A percentile compares a stretch with the other conserved stretches of the same genome.
Evolutionary conservation across 2,113 vertebrate genomes (phyloP).

Genomic region (Conger conger): DNA sequence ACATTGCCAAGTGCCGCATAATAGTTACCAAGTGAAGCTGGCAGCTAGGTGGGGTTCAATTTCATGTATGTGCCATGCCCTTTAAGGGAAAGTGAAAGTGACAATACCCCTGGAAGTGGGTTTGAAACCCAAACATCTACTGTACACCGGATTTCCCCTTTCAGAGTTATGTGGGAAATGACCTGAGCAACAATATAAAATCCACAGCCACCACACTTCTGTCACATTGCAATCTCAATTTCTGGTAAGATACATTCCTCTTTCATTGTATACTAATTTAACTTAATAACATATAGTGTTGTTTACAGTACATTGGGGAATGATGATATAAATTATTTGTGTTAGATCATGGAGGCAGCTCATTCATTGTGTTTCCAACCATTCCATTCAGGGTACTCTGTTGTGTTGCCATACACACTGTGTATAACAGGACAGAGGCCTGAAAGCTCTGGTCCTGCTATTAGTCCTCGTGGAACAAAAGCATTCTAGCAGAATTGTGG

Average conservation of each 20-base stretch:
- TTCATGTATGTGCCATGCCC: no score
- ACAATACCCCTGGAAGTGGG: no score
- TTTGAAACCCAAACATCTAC: background rate
- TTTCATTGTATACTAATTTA: background rate
- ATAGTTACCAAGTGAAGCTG: no score
- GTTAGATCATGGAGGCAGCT: background rate
- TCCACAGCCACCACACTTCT: background rate
- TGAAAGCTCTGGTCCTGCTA: constrained; percentile 9
- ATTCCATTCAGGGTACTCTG: background rate
- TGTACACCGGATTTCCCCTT: background rate
- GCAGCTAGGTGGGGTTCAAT: no score
- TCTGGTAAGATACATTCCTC: background rate
- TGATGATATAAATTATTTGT: background rate
- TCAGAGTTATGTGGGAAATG: background rate
- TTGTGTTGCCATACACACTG: background rate
- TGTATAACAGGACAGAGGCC: background rate
- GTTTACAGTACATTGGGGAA: background rate
- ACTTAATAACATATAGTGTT: background rate
- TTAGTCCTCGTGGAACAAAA: background rate
- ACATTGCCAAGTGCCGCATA: no score
- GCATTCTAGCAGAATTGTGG: background rate
- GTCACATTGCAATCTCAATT: background rate
- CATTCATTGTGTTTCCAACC: background rate
- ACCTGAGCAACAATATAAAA: background rate
- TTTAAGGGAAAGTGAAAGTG: no score